phyloP scores from a whole-genome alignment of 2,797 vertebrate genomes.

The Sciaenops ocellatus region DNA sequence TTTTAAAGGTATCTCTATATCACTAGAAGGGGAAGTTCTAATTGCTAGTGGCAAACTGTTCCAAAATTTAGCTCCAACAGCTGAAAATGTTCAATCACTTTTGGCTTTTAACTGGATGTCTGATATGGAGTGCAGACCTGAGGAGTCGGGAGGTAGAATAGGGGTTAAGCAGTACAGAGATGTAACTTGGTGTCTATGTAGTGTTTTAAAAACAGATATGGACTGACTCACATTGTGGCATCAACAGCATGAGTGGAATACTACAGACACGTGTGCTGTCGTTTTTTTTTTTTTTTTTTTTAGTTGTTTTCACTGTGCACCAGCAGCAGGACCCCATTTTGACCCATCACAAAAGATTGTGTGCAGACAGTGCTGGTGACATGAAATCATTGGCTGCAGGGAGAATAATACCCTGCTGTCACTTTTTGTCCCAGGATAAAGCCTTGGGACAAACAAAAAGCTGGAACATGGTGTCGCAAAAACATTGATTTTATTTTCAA shows the following conservation, averaged over 20 bases:
- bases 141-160: no score
- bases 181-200: no score
- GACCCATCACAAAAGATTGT: constrained; percentile 76
- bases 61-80: no score
- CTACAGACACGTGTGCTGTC: constrained; percentile 19
- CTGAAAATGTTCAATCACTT: no score
- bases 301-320: constrained; percentile 69
- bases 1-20: no score
- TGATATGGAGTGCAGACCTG: no score
- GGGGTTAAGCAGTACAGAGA: no score
- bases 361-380: constrained; percentile 67
- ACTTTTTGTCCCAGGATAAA: constrained; percentile 76
- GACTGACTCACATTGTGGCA: background rate
- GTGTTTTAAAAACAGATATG: no score
- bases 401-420: constrained; percentile 71
- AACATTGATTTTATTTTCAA: constrained; percentile 45
- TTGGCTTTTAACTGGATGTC: no score
- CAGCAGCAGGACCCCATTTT: constrained; percentile 65
- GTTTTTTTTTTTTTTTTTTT: constrained; percentile 41
- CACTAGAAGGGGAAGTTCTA: no score
- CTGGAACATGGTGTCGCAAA: constrained; percentile 30
- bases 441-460: constrained; percentile 68
- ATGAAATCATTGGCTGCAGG: constrained; percentile 63
- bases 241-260: constrained; percentile 17
- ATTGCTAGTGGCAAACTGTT: no score